Percentiles rank a stretch among this genome's conserved stretches.
phyloP scores from a whole-genome alignment of 37 sponge, comb jelly and placozoan species.

The Theonella swinhoei region DNA sequence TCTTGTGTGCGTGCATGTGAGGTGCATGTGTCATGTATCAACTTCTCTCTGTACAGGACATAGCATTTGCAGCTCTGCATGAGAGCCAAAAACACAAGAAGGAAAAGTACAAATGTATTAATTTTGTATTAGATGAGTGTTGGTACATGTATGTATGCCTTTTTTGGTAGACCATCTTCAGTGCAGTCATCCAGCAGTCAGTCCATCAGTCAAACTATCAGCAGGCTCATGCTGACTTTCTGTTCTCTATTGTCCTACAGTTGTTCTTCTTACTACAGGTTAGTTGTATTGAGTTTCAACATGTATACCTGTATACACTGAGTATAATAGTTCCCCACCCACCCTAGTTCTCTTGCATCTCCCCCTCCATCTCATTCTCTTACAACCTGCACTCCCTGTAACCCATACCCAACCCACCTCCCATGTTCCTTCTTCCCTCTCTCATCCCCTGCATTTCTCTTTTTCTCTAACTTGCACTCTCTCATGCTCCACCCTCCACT shows the following conservation, averaged over 20 bases:
- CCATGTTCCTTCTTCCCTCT: too few relatives aligned
- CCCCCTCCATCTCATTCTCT: background rate
- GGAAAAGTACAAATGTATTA: constrained; percentile 3
- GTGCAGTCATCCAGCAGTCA: background rate
- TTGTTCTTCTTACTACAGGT: constrained; percentile 83
- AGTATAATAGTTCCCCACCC: too few relatives aligned
- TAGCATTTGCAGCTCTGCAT: constrained; percentile 59
- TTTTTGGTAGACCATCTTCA: background rate
- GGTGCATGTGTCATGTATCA: too few relatives aligned
- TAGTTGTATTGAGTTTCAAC: background rate
- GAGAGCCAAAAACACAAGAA: constrained; percentile 35
- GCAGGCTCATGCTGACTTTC: constrained; percentile 80
- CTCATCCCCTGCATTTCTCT: too few relatives aligned
- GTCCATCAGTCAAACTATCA: constrained; percentile 38
- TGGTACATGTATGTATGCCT: too few relatives aligned
- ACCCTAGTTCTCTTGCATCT: background rate
- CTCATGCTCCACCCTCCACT: too few relatives aligned
- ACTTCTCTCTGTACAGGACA: constrained; percentile 49
- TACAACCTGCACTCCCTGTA: too few relatives aligned
- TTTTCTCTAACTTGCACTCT: too few relatives aligned
- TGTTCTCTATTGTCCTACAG: constrained; percentile 90
- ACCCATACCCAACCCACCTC: too few relatives aligned
- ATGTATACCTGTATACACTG: too few relatives aligned
- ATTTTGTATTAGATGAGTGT: background rate
- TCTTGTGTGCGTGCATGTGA: background rate